Conservation (phyloP, 2,113 vertebrate genomes). For the Piliocolobus tephrosceles region DNA sequence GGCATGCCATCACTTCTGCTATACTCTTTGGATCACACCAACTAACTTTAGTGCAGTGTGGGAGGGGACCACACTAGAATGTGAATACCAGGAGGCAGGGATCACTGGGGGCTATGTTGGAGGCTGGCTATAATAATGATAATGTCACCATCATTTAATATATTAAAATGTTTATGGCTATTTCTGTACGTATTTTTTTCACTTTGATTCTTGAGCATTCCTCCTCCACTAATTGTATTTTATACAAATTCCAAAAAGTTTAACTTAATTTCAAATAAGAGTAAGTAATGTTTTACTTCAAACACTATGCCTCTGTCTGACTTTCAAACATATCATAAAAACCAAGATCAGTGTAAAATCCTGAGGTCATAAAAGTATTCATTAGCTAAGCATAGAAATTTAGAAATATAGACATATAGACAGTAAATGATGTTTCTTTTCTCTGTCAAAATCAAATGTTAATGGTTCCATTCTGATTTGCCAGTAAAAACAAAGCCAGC, state of each 20-base stretch:
- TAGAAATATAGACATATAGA: conserved; percentile 49
- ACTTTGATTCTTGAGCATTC: neutral
- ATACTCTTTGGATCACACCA: neutral
- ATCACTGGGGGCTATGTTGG: neutral
- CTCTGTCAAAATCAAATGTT: neutral
- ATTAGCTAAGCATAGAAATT: neutral
- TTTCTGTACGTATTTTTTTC: neutral
- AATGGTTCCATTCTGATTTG: neutral
- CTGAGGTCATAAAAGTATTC: conserved; percentile 1
- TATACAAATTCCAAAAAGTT: conserved; percentile 13
- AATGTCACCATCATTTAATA: neutral
- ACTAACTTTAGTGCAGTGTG: neutral
- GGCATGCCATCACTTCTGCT: neutral
- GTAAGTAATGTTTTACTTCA: neutral
- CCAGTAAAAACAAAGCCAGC: conserved; percentile 16
- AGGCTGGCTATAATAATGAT: neutral
- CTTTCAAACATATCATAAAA: neutral
- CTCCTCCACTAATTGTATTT: neutral
- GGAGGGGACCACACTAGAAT: neutral
- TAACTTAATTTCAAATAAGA: conserved; percentile 6
- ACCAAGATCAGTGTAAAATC: neutral
- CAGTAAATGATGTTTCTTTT: neutral
- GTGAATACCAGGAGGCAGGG: neutral
- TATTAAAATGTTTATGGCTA: neutral
- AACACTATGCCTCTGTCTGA: neutral